phyloP scores from a whole-genome alignment of 2,797 vertebrate genomes.

The Pelobates cultripes region DNA sequence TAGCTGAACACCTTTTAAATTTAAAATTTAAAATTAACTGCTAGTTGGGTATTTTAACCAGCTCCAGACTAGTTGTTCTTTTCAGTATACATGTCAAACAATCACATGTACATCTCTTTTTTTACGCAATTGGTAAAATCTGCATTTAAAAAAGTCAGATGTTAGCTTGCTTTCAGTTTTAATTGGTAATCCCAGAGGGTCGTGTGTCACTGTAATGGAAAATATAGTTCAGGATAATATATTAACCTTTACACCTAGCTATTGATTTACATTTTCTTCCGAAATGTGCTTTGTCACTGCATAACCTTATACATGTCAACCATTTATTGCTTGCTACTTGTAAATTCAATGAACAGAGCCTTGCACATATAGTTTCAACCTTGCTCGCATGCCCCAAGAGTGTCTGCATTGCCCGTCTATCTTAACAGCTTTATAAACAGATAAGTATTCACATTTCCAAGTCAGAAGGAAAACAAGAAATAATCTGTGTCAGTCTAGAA shows the following conservation, averaged over 20 bases:
- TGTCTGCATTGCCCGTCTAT: neutral
- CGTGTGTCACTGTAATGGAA: neutral
- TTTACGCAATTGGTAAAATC: neutral
- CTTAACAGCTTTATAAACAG: conserved; percentile 4
- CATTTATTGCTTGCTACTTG: neutral
- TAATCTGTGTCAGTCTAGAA: neutral
- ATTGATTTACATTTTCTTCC: neutral
- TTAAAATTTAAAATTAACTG: too few species aligned
- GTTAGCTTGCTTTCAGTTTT: neutral
- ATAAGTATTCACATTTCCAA: neutral
- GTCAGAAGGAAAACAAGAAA: neutral
- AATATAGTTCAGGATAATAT: conserved; percentile 6
- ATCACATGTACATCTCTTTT: neutral
- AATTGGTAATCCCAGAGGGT: conserved; percentile 2
- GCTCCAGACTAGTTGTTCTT: neutral
- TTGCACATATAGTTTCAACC: neutral
- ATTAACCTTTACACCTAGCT: neutral
- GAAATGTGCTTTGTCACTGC: neutral
- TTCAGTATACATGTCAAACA: neutral
- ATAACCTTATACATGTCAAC: neutral
- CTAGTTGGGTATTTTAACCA: neutral
- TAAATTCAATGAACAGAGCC: neutral
- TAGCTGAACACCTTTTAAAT: too few species aligned
- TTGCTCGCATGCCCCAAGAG: neutral
- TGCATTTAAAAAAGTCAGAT: neutral